These are phyloP conservation scores for Acarapis woodi DNA, from an alignment of 1,140 invertebrate genomes.

Conservation along the genomic window DNA sequence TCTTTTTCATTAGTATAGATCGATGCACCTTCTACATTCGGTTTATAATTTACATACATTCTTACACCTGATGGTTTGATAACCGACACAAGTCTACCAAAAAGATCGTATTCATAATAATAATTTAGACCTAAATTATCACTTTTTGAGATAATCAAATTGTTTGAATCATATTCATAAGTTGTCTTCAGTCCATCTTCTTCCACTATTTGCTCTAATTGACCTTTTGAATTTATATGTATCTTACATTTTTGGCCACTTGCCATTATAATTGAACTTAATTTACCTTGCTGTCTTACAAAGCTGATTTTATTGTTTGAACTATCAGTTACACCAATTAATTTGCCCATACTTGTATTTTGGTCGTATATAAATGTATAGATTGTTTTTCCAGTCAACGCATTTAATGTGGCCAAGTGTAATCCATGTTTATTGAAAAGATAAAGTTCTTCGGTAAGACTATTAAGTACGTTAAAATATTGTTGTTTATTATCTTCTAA, in stretches of 20 bases:
- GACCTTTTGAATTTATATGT: slow-evolving; percentile 31
- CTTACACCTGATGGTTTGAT: slow-evolving; percentile 73
- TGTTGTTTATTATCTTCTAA: no score
- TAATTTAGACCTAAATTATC: slow-evolving; percentile 68
- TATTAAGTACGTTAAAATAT: no score
- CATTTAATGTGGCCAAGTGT: slow-evolving; percentile 66
- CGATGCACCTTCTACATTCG: slow-evolving; percentile 56
- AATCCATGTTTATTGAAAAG: slow-evolving; percentile 86
- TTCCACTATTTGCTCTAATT: slow-evolving; percentile 56
- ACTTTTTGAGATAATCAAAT: slow-evolving; percentile 32
- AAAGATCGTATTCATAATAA: slow-evolving; percentile 81
- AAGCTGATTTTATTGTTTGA: slow-evolving; percentile 68
- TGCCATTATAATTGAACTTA: slow-evolving; percentile 76
- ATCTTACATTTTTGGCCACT: slow-evolving; percentile 69
- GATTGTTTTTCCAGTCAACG: slow-evolving; percentile 60
- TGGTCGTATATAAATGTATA: slow-evolving; percentile 85
- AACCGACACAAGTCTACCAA: slow-evolving; percentile 57
- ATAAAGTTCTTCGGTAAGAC: slow-evolving; percentile 77
- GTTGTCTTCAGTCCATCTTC: slow-evolving; percentile 70
- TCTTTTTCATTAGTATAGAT: no score
- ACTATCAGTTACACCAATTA: slow-evolving; percentile 65
- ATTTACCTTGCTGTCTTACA: slow-evolving; percentile 52
- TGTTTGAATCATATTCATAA: slow-evolving; percentile 75
- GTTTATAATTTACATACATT: slow-evolving; percentile 49
- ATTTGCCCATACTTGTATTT: slow-evolving; percentile 76